Conservation (phyloP, 2,888 invertebrate genomes). For the Netelia fuscicornis region DNA sequence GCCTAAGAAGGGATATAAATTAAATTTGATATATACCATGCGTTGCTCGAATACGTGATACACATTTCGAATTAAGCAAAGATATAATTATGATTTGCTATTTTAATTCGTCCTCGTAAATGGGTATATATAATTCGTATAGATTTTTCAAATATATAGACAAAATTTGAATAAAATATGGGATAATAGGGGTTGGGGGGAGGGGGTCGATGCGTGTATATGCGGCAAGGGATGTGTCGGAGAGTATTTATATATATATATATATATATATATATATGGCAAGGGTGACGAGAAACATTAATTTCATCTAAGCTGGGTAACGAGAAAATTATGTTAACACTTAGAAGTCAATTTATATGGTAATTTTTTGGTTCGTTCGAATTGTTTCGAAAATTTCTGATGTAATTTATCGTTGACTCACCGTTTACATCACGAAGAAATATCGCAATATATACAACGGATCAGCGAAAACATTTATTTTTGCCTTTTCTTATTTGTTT, state of each 20-base stretch:
- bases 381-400: background rate
- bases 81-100: slow-evolving; percentile 48
- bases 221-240: slow-evolving; percentile 30
- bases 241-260: slow-evolving; percentile 16
- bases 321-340: slow-evolving; percentile 33
- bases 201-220: slow-evolving; percentile 30
- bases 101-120: slow-evolving; percentile 34
- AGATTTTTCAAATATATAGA: slow-evolving; percentile 42
- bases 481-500: background rate
- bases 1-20: slow-evolving; percentile 60
- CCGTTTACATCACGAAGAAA: slow-evolving; percentile 33
- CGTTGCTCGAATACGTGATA: slow-evolving; percentile 56
- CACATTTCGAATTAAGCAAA: slow-evolving; percentile 57
- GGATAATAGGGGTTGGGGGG: background rate
- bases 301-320: slow-evolving; percentile 29
- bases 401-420: slow-evolving; percentile 48
- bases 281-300: slow-evolving; percentile 39
- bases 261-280: background rate
- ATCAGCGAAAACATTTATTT: background rate
- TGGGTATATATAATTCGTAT: slow-evolving; percentile 31
- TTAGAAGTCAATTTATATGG: slow-evolving; percentile 18
- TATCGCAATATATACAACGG: background rate
- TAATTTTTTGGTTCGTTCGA: slow-evolving; percentile 8
- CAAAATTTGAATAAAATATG: slow-evolving; percentile 50
- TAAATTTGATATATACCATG: slow-evolving; percentile 57